phyloP scores from a whole-genome alignment of 2,113 vertebrate genomes.

The Leptocoma aspasia region DNA sequence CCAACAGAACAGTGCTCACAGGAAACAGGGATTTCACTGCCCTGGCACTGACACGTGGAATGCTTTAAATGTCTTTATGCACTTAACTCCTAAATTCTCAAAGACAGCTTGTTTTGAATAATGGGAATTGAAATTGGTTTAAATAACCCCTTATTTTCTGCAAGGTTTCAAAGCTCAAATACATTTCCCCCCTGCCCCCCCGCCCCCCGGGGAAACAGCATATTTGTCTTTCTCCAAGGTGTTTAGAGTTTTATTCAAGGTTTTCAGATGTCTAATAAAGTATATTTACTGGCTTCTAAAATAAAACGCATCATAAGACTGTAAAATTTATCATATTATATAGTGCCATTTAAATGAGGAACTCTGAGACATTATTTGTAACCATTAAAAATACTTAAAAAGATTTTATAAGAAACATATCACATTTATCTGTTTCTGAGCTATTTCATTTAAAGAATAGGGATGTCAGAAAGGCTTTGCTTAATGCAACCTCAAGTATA shows the following conservation, averaged over 20 bases:
- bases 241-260: neutral
- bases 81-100: neutral
- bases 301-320: neutral
- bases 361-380: neutral
- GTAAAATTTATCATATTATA: neutral
- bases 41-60: no score
- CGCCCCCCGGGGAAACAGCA: neutral
- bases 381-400: neutral
- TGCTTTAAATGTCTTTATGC: neutral
- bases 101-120: neutral
- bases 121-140: neutral
- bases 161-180: neutral
- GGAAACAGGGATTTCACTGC: neutral
- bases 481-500: neutral
- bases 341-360: neutral
- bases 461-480: neutral
- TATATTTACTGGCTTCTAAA: neutral
- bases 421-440: neutral
- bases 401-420: neutral
- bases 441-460: neutral
- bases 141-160: neutral
- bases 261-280: neutral
- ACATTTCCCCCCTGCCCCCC: no score
- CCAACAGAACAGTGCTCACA: accelerated
- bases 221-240: neutral